Evolutionary conservation across 2,888 invertebrate genomes (phyloP).

Genomic region (Sepiola atlantica): DNA sequence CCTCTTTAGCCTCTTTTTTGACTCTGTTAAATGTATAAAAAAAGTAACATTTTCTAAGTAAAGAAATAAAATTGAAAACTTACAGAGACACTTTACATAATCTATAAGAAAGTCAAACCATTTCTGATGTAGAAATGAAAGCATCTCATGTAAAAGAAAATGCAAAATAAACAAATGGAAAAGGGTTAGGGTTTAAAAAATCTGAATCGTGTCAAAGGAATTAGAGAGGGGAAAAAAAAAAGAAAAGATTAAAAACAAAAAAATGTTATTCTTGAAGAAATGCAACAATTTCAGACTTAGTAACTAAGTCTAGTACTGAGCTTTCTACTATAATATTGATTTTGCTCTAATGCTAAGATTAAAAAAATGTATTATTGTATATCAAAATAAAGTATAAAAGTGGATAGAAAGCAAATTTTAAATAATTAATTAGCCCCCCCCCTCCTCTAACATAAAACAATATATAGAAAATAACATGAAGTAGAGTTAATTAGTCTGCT

Average conservation of each 20-base stretch:
- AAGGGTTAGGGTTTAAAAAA: slow-evolving; percentile 24
- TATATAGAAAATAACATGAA: background rate
- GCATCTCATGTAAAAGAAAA: background rate
- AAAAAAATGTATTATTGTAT: background rate
- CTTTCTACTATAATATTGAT: slow-evolving; percentile 20
- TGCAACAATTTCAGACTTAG: slow-evolving; percentile 8
- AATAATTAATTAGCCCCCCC: background rate
- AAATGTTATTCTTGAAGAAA: background rate
- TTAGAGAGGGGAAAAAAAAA: background rate
- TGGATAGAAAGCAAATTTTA: background rate
- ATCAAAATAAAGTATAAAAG: background rate
- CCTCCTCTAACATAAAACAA: background rate
- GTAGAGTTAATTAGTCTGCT: background rate
- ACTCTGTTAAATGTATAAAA: too few relatives aligned
- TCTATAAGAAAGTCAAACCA: background rate
- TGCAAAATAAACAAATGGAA: background rate
- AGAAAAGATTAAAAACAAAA: background rate
- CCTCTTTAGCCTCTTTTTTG: too few relatives aligned
- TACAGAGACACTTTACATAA: too few relatives aligned
- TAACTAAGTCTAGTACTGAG: background rate
- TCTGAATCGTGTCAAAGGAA: background rate
- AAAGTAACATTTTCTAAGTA: too few relatives aligned
- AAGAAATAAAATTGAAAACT: too few relatives aligned
- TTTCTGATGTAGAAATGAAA: background rate
- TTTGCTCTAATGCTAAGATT: slow-evolving; percentile 16